phyloP scores from a whole-genome alignment of 2,113 vertebrate species.

The Sturnus vulgaris region DNA sequence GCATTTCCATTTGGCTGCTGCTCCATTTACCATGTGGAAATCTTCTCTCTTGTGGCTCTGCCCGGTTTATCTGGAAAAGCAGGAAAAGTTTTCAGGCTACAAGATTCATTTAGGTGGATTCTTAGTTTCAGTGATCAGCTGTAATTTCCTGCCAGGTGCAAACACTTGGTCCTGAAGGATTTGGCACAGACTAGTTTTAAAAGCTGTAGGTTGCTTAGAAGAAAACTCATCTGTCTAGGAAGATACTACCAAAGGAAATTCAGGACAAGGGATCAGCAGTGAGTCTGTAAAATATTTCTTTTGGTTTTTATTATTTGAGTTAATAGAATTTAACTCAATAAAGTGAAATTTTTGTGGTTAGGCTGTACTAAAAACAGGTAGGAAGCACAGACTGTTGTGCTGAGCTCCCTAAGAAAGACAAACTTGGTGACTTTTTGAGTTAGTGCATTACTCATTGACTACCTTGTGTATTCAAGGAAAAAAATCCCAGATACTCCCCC shows the following conservation, averaged over 20 bases:
- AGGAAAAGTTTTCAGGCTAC: neutral
- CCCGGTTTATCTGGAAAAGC: neutral
- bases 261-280: neutral
- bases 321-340: neutral
- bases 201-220: neutral
- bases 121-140: neutral
- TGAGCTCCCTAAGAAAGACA: neutral
- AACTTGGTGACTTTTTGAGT: neutral
- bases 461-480: constrained; percentile 5
- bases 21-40: neutral
- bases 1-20: neutral
- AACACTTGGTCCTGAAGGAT: neutral
- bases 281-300: neutral
- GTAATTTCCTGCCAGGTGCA: neutral
- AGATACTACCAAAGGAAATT: neutral
- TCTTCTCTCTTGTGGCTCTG: neutral
- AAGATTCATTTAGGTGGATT: neutral
- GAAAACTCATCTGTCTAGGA: neutral
- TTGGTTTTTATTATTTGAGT: neutral
- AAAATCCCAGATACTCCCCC: neutral
- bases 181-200: neutral
- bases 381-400: neutral
- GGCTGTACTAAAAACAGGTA: neutral
- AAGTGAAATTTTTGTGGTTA: neutral
- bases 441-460: neutral